A percentile compares a stretch with the other conserved stretches of the same genome.
These are phyloP conservation scores for Chaetura pelagica DNA, from an alignment of 2,113 vertebrate species.

Conservation along the genomic window DNA sequence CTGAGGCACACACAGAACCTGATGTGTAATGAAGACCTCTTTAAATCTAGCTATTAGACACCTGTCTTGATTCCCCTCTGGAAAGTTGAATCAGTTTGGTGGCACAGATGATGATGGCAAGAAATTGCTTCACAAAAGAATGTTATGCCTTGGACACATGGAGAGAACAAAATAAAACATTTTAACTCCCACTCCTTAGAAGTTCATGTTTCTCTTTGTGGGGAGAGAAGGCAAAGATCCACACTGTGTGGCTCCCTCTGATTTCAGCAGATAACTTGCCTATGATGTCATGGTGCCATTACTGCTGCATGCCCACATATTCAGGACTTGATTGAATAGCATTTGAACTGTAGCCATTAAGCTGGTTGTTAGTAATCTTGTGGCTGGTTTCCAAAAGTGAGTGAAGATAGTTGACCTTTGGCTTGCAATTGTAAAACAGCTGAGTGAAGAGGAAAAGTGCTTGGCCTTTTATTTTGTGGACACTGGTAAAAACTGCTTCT, in stretches of 20 bases:
- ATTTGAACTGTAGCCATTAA: constrained; percentile 69
- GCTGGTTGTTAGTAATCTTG: constrained; percentile 74
- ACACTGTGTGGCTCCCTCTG: not conserved
- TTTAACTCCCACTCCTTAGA: not conserved
- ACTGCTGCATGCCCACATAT: constrained; percentile 27
- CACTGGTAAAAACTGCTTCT: not conserved
- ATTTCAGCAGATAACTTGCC: constrained; percentile 60
- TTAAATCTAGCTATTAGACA: not conserved
- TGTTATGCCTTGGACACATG: not conserved
- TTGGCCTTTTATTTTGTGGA: constrained; percentile 16
- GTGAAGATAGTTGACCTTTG: constrained; percentile 71
- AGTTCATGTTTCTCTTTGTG: not conserved
- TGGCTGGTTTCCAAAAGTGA: constrained; percentile 72
- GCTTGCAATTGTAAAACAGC: constrained; percentile 63
- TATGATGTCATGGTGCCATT: constrained; percentile 71
- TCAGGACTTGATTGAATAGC: constrained; percentile 34
- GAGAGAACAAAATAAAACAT: not conserved
- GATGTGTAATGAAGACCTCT: fast-evolving
- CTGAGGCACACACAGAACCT: fast-evolving
- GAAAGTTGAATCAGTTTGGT: not conserved
- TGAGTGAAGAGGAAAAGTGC: constrained; percentile 55
- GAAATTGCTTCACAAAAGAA: not conserved
- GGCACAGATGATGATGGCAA: not conserved
- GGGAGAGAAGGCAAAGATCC: constrained; percentile 4
- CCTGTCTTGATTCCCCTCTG: not conserved